These are phyloP conservation scores for Noctua fimbriata DNA, from an alignment of 2,888 invertebrate species.

Conservation along the genomic window DNA sequence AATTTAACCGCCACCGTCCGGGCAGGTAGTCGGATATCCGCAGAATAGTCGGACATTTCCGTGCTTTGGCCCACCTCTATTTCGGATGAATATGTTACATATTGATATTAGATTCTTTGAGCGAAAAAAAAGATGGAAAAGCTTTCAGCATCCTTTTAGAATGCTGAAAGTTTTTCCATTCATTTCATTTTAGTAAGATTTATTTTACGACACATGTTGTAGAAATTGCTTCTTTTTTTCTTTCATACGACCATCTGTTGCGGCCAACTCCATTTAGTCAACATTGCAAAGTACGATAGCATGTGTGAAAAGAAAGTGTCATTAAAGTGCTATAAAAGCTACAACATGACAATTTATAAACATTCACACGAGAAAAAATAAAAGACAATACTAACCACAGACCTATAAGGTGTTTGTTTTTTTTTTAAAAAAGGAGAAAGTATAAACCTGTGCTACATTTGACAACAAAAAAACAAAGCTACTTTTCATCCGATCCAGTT, in stretches of 20 bases:
- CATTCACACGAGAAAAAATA: conserved; percentile 42
- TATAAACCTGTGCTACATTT: neutral
- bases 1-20: conserved; percentile 59
- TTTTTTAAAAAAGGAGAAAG: conserved; percentile 2
- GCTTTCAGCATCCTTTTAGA: neutral
- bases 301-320: conserved; percentile 43
- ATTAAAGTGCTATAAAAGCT: conserved; percentile 29
- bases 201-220: conserved; percentile 1
- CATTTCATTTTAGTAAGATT: conserved; percentile 9
- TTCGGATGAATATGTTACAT: conserved; percentile 36
- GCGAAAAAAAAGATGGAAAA: neutral
- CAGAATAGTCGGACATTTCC: conserved; percentile 49
- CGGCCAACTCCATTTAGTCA: neutral
- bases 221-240: neutral
- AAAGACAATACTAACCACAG: neutral
- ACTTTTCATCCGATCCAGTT: conserved; percentile 3
- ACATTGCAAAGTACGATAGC: conserved; percentile 5
- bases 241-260: conserved; percentile 4
- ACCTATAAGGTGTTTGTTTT: neutral
- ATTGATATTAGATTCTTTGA: conserved; percentile 30
- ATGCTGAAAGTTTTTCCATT: too few species aligned
- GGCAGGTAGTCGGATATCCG: conserved; percentile 64
- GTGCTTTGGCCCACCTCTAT: conserved; percentile 25
- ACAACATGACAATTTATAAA: conserved; percentile 20
- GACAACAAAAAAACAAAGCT: neutral